A percentile compares a stretch with the other conserved stretches of the same genome.
Conservation (phyloP, 2,113 vertebrate species). For the Cervus canadensis region DNA sequence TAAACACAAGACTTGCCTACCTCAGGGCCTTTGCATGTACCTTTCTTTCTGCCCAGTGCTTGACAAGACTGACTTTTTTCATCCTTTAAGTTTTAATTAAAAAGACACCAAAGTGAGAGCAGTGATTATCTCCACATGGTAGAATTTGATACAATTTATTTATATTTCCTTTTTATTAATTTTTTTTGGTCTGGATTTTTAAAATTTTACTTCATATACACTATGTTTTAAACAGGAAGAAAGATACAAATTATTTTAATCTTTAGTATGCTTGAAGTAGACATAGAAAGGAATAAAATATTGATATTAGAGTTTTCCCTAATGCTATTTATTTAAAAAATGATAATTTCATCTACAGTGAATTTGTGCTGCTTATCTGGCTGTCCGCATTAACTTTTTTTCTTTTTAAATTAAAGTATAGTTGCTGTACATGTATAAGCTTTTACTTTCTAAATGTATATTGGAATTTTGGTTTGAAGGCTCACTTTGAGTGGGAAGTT, state of each 20-base stretch:
- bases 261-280: background rate
- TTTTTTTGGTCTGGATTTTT: background rate
- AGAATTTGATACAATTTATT: background rate
- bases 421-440: background rate
- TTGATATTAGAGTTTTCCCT: background rate
- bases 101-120: background rate
- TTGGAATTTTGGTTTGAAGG: background rate
- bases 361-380: background rate
- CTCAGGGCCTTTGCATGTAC: too few species aligned
- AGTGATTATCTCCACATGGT: background rate
- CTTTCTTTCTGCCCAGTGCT: background rate
- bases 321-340: background rate
- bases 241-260: background rate
- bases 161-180: background rate
- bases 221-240: background rate
- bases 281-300: background rate
- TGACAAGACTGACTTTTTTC: background rate
- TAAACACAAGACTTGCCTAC: background rate
- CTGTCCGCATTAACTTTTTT: background rate
- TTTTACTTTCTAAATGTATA: background rate
- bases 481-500: background rate
- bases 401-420: background rate
- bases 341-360: background rate
- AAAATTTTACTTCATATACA: background rate
- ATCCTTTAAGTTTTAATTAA: background rate